A percentile compares a stretch with the other conserved stretches of the same genome.
These are phyloP conservation scores for Sprattus sprattus DNA, from an alignment of 2,113 vertebrate genomes.

Conservation along the genomic window DNA sequence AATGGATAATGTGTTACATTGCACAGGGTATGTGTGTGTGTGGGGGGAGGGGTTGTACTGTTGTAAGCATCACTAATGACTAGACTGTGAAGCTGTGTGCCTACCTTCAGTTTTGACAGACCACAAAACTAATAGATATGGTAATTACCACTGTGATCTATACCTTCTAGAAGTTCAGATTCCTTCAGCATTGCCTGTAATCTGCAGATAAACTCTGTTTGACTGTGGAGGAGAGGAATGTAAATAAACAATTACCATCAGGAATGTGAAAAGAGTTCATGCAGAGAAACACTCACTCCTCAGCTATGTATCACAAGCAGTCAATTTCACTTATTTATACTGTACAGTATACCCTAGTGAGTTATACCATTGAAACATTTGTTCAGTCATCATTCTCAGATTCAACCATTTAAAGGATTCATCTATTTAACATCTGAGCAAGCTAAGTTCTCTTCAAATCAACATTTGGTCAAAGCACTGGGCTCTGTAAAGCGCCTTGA, in stretches of 20 bases:
- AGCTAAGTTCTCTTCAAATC: neutral
- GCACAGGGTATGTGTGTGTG: neutral
- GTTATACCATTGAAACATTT: neutral
- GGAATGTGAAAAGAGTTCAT: neutral
- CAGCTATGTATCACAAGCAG: neutral
- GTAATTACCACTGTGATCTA: conserved; percentile 12
- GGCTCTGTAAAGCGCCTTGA: no score
- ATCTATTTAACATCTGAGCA: neutral
- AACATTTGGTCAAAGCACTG: no score
- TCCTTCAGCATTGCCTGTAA: neutral
- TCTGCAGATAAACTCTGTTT: conserved; percentile 26
- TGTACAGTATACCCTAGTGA: neutral
- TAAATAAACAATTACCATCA: conserved; percentile 31
- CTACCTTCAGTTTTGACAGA: neutral
- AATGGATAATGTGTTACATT: neutral
- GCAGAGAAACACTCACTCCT: neutral
- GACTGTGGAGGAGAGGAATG: conserved; percentile 12
- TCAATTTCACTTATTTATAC: neutral
- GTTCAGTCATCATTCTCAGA: neutral
- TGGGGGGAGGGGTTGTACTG: neutral
- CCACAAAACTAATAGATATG: neutral
- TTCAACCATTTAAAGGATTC: neutral
- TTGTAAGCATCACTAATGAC: neutral
- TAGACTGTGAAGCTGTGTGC: neutral
- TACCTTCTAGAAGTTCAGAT: neutral